These are phyloP conservation scores for Silvanus unidentatus DNA, from an alignment of 2,888 invertebrate species.

Conservation along the genomic window DNA sequence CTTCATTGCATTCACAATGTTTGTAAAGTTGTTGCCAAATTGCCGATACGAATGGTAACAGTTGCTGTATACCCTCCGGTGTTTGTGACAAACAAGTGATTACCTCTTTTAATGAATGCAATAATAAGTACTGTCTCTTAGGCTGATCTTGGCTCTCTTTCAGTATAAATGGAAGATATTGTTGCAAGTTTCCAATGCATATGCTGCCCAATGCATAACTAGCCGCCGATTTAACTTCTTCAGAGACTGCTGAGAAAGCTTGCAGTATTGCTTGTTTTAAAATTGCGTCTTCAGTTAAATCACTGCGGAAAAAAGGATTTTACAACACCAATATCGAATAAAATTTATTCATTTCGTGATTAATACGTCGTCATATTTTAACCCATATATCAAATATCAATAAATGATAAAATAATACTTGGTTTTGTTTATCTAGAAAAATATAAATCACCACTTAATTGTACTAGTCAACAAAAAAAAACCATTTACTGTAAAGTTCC, in stretches of 20 bases:
- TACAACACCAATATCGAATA: neutral
- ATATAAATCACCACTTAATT: neutral
- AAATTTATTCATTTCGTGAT: too few species aligned
- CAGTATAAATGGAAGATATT: conserved; percentile 90
- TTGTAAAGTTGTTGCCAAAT: conserved; percentile 91
- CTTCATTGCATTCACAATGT: conserved; percentile 95
- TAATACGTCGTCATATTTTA: too few species aligned
- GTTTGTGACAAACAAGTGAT: conserved; percentile 78
- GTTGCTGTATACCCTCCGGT: conserved; percentile 65
- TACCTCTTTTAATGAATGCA: conserved; percentile 97
- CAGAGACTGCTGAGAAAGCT: conserved; percentile 86
- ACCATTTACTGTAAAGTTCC: too few species aligned
- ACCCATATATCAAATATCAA: too few species aligned
- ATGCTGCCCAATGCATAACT: conserved; percentile 95
- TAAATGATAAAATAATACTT: neutral
- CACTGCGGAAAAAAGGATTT: conserved; percentile 47
- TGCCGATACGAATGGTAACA: conserved; percentile 75
- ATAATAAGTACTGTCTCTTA: conserved; percentile 87
- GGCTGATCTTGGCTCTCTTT: conserved; percentile 91
- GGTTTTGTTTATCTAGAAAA: neutral
- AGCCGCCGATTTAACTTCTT: conserved; percentile 96
- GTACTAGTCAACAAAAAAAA: too few species aligned
- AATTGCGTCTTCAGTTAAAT: conserved; percentile 69
- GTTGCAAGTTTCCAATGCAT: conserved; percentile 89
- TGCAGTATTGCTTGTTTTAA: conserved; percentile 74